phyloP scores from a whole-genome alignment of 2,888 invertebrate species.

The Xestia c-nigrum region DNA sequence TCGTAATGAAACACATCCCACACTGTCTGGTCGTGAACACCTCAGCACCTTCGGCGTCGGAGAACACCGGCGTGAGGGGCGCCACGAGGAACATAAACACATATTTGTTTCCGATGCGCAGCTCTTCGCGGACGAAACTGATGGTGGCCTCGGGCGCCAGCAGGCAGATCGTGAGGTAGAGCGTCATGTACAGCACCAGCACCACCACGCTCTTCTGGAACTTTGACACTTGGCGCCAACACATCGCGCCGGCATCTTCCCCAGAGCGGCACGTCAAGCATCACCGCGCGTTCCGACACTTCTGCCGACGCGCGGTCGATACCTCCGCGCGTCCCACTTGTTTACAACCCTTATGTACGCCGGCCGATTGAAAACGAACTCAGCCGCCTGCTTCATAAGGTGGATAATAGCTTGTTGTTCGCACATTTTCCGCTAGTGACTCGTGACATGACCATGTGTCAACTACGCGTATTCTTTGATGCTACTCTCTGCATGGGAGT shows the following conservation, averaged over 20 bases:
- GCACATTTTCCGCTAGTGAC: constrained; percentile 30
- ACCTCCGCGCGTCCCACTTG: constrained; percentile 67
- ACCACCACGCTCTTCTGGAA: constrained; percentile 72
- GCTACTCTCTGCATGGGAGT: constrained; percentile 9
- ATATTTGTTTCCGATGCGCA: constrained; percentile 76
- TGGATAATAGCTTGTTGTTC: constrained; percentile 7
- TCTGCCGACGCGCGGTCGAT: constrained; percentile 79
- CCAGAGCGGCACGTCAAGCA: constrained; percentile 66
- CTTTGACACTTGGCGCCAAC: constrained; percentile 76
- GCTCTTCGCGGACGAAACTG: constrained; percentile 74
- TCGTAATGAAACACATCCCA: constrained; percentile 79
- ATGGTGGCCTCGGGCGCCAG: constrained; percentile 68
- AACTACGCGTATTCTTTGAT: constrained; percentile 39
- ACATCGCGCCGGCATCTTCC: constrained; percentile 73
- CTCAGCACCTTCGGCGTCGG: constrained; percentile 75
- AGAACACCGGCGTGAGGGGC: constrained; percentile 68
- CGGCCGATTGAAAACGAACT: constrained; percentile 38
- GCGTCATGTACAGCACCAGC: constrained; percentile 71
- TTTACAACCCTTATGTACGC: constrained; percentile 54
- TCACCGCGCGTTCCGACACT: constrained; percentile 71
- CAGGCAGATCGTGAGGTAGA: constrained; percentile 62
- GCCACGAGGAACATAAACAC: constrained; percentile 75
- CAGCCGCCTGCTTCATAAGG: background rate
- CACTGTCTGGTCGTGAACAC: constrained; percentile 74
- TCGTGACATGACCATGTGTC: constrained; percentile 55